phyloP scores from a whole-genome alignment of 1,140 invertebrate species.

The Heterodera carotae region DNA sequence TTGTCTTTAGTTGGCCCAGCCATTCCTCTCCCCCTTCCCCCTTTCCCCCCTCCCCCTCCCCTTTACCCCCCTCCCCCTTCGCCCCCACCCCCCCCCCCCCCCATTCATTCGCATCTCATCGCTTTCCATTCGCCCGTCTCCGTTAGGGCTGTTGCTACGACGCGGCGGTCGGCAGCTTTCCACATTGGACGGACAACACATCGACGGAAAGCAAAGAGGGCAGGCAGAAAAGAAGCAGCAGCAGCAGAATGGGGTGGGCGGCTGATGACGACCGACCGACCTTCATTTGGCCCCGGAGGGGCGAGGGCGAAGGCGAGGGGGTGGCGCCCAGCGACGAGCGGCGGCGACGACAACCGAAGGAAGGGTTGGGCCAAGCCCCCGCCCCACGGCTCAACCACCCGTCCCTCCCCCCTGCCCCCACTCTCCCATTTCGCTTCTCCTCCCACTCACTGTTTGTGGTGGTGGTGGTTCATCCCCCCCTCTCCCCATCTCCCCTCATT shows the following conservation, averaged over 20 bases:
- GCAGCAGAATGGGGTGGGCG: background rate
- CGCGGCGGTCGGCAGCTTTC: slow-evolving; percentile 2
- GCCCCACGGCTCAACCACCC: background rate
- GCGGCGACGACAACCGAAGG: background rate
- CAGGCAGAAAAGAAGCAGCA: background rate
- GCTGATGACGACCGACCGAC: slow-evolving; percentile 7
- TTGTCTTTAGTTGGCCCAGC: slow-evolving; percentile 23
- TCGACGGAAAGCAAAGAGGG: slow-evolving; percentile 2
- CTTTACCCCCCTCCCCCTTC: background rate
- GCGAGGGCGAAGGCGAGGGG: too few relatives aligned
- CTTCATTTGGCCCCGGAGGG: background rate
- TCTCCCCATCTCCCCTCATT: background rate
- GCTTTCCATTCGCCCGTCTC: background rate
- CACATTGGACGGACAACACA: slow-evolving; percentile 8
- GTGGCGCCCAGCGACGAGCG: background rate
- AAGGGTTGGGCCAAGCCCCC: background rate
- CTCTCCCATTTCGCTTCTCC: slow-evolving; percentile 1
- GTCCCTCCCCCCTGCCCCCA: background rate
- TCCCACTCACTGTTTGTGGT: background rate
- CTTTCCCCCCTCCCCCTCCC: too few relatives aligned
- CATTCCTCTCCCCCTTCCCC: background rate
- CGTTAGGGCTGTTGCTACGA: slow-evolving; percentile 10
- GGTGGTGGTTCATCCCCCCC: background rate
- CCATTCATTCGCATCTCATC: background rate
- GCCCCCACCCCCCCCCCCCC: background rate